These are phyloP conservation scores for Ibidorhyncha struthersii DNA, from an alignment of 2,113 vertebrate species.

Conservation along the genomic window DNA sequence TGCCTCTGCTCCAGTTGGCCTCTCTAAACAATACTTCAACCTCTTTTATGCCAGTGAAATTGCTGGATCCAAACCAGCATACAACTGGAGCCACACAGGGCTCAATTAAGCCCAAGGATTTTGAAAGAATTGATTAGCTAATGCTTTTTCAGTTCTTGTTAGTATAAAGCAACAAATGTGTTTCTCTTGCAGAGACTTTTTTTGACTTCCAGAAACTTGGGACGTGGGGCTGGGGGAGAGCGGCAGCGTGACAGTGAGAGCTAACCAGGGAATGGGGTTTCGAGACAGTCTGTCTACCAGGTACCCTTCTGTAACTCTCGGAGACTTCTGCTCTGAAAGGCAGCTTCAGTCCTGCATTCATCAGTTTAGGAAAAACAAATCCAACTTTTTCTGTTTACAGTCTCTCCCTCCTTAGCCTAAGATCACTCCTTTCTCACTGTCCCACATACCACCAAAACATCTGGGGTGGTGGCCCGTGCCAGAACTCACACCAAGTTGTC, in stretches of 20 bases:
- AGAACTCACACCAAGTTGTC: constrained; percentile 34
- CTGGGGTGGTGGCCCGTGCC: background rate
- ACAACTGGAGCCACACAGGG: background rate
- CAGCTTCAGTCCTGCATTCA: background rate
- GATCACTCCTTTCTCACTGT: constrained; percentile 1
- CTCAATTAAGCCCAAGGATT: constrained; percentile 9
- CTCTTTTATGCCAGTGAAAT: background rate
- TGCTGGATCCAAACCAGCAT: background rate
- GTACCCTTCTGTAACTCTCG: background rate
- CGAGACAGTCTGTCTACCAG: background rate
- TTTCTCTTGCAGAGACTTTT: background rate
- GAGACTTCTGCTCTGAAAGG: background rate
- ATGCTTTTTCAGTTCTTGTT: constrained; percentile 2
- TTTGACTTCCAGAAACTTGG: background rate
- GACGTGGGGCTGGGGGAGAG: fast-evolving
- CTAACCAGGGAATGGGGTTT: background rate
- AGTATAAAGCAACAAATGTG: background rate
- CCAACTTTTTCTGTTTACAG: background rate
- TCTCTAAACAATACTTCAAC: constrained; percentile 12
- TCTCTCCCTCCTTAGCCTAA: background rate
- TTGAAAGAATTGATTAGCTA: constrained; percentile 19
- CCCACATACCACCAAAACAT: constrained; percentile 22
- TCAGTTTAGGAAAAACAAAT: background rate
- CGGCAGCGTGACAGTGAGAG: background rate
- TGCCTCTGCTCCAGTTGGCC: background rate